phyloP scores from a whole-genome alignment of 2,113 vertebrate genomes.

The Hemiscyllium ocellatum region DNA sequence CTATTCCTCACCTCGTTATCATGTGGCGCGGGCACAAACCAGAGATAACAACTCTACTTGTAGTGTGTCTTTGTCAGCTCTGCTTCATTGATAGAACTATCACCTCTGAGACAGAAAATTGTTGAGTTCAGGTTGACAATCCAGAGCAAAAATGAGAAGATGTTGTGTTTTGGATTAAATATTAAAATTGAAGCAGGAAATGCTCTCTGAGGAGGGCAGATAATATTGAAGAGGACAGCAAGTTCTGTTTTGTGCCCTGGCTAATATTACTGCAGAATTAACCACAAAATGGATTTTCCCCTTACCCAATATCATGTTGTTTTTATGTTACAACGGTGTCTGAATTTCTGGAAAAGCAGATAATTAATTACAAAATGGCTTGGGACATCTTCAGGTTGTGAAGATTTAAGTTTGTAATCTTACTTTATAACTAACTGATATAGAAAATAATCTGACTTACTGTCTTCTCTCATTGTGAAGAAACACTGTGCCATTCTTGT shows the following conservation, averaged over 20 bases:
- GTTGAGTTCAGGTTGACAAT: not conserved
- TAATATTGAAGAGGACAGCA: not conserved
- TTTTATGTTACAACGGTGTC: not conserved
- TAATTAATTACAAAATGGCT: not conserved
- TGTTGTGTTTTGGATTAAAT: not conserved
- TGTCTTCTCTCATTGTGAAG: too few relatives aligned
- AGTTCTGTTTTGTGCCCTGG: not conserved
- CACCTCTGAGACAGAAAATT: not conserved
- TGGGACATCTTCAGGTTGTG: not conserved
- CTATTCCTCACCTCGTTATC: too few relatives aligned
- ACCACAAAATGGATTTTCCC: not conserved
- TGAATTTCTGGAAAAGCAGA: not conserved
- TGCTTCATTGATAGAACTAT: not conserved
- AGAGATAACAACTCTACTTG: too few relatives aligned
- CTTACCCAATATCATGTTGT: not conserved
- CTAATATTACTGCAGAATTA: not conserved
- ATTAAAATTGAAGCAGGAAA: not conserved
- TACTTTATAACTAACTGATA: not conserved
- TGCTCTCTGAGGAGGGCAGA: not conserved
- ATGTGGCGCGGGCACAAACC: too few relatives aligned
- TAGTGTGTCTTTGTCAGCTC: not conserved
- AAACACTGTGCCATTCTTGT: not conserved
- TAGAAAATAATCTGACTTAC: not conserved
- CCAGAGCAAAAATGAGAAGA: not conserved
- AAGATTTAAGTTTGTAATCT: not conserved